Percentiles rank a stretch among this genome's conserved stretches.
phyloP scores from a whole-genome alignment of 2,113 vertebrate species.

The Rana temporaria region DNA sequence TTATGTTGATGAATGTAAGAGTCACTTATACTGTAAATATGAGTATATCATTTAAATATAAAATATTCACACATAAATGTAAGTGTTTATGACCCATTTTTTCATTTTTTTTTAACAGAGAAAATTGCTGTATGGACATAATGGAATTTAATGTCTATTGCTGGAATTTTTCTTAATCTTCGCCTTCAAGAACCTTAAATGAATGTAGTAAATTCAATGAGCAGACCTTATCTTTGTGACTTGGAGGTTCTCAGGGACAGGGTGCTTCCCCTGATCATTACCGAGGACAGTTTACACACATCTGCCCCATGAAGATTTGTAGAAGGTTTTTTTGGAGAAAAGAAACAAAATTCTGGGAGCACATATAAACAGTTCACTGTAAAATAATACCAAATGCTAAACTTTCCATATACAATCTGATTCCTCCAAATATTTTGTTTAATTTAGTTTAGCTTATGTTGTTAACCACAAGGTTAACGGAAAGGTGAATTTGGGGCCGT shows the following conservation, averaged over 20 bases:
- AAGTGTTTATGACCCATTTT: too few species aligned
- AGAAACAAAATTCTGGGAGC: slow-evolving; percentile 36
- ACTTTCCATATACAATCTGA: slow-evolving; percentile 55
- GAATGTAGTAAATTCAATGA: neutral
- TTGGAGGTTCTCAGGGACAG: too few species aligned
- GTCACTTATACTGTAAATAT: too few species aligned
- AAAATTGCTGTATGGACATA: too few species aligned
- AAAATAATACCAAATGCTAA: slow-evolving; percentile 53
- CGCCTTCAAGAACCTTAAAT: neutral
- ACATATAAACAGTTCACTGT: slow-evolving; percentile 45
- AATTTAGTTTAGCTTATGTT: slow-evolving; percentile 58
- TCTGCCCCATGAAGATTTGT: neutral
- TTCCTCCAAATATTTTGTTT: slow-evolving; percentile 57
- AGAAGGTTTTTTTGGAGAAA: neutral
- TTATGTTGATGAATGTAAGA: too few species aligned
- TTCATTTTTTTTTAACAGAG: too few species aligned
- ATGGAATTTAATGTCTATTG: too few species aligned
- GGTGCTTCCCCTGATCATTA: neutral
- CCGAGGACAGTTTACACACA: neutral
- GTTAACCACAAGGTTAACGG: slow-evolving; percentile 54
- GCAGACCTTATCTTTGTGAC: neutral
- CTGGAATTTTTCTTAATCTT: neutral
- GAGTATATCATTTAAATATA: too few species aligned
- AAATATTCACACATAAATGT: too few species aligned
- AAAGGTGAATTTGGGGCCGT: slow-evolving; percentile 52